A percentile compares a stretch with the other conserved stretches of the same genome.
phyloP scores from a whole-genome alignment of 2,113 vertebrate species.

The Forbesichthys agassizii region DNA sequence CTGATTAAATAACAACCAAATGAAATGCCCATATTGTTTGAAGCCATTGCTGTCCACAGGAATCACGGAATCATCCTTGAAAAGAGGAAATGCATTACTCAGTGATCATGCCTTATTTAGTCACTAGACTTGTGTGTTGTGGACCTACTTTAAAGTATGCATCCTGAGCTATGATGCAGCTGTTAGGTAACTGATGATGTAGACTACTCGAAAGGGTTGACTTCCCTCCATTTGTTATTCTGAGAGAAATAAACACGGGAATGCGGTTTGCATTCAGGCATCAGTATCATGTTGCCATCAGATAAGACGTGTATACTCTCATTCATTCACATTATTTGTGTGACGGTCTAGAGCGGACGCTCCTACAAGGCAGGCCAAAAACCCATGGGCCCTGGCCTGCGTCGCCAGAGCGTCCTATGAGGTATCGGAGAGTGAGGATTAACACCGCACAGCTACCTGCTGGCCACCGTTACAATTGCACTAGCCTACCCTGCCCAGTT shows the following conservation, averaged over 20 bases:
- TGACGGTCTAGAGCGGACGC: too few relatives aligned
- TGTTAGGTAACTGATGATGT: slow-evolving; percentile 81
- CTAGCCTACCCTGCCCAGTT: too few relatives aligned
- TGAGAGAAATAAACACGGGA: slow-evolving; percentile 48
- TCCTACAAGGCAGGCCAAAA: too few relatives aligned
- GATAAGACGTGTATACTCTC: too few relatives aligned
- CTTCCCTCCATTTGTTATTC: slow-evolving; percentile 94
- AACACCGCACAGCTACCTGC: too few relatives aligned
- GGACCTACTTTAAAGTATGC: slow-evolving; percentile 89
- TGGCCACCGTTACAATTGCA: too few relatives aligned
- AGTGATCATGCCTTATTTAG: slow-evolving; percentile 4
- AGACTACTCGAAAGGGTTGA: slow-evolving; percentile 85
- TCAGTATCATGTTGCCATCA: too few relatives aligned
- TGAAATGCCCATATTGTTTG: slow-evolving; percentile 80
- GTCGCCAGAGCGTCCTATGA: too few relatives aligned
- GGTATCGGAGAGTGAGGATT: too few relatives aligned
- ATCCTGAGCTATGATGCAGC: slow-evolving; percentile 87
- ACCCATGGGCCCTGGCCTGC: too few relatives aligned
- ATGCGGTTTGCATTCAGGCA: not conserved
- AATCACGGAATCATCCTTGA: slow-evolving; percentile 84
- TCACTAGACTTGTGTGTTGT: not conserved
- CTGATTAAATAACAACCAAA: slow-evolving; percentile 3
- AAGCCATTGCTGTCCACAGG: slow-evolving; percentile 86
- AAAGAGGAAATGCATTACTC: not conserved
- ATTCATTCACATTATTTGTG: too few relatives aligned